Percentiles rank a stretch among this genome's conserved stretches.
Conservation (phyloP, 1,140 invertebrate genomes). For the Brachionus manjavacas region DNA sequence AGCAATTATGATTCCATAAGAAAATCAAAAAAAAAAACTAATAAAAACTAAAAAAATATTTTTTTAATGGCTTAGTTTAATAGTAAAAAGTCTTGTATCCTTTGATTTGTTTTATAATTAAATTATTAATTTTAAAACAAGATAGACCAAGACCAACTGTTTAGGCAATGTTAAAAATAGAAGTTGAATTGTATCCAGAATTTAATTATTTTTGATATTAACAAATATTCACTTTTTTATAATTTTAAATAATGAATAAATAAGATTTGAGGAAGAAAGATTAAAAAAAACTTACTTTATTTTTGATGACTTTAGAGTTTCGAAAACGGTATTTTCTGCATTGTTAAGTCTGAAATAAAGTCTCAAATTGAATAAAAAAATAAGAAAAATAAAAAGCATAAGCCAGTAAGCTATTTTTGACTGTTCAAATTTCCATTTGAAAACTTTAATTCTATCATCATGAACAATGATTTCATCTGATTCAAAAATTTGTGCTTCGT, state of each 20-base stretch:
- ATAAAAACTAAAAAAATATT: no score
- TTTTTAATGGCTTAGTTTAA: no score
- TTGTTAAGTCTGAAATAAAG: slow-evolving; percentile 2
- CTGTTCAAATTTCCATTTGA: background rate
- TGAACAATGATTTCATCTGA: background rate
- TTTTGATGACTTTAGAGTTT: background rate
- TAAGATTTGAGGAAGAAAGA: background rate
- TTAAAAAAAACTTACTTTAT: background rate
- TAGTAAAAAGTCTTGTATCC: no score
- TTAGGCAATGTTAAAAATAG: background rate
- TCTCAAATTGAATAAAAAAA: background rate
- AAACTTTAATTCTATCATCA: background rate
- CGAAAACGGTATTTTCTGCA: slow-evolving; percentile 2
- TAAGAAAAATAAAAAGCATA: background rate
- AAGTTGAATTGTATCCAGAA: background rate
- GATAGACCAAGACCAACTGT: no score
- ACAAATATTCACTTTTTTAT: no score
- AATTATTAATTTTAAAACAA: no score
- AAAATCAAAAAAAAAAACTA: no score
- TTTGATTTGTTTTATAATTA: no score
- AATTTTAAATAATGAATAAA: no score
- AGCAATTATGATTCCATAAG: no score
- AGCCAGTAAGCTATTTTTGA: background rate
- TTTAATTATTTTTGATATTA: no score
- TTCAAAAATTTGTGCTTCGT: no score